Evolutionary conservation across 2,888 invertebrate genomes (phyloP), one percentile per base, ranked within the genome.

Genomic region (Hydrotaea cyrtoneurina): DNA sequence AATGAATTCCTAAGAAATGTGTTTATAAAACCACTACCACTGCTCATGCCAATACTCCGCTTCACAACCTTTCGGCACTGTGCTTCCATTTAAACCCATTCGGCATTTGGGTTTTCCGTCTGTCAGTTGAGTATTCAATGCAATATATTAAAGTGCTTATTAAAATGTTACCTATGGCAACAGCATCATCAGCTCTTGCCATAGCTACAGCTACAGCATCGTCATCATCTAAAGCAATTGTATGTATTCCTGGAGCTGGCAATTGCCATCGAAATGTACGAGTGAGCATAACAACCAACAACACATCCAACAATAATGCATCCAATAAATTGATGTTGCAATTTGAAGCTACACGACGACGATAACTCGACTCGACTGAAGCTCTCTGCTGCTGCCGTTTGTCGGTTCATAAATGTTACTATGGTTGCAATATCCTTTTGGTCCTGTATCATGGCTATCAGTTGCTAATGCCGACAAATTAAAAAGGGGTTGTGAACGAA

Each of bases 271-370:
- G 36, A 4, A 64, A 64, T 64, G 17, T 36, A 15, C 3, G 50
- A 50, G 50, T 13, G 50, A 13, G 66, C 11, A 7, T 31, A 31
- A 7, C 31, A 31, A 31, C 31, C 50, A 39, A 21, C 21, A 66
- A 66, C 15, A 7, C 31, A 31, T 4, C 31, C 50, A 39, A 21
- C 21, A 66, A 66, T 26, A 59, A 23, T 59, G 66, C 10, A 76
- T 80, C 78, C 81, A 75, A 81, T 84, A 78, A 84, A 84, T 81
- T 81, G 76, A 78, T 78, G 72, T 76, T 84, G 84, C 75, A 78
- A 64, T 50, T 64, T 36, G 26, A 76, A 36, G 19, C 36, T 19
- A 31, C 31, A 31, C 31, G 31, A 31, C 17, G 8, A 50, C 13
- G 26, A 43, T 21, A 17, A 66, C 66, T 66, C 39, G 17, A 17